Percentiles rank a stretch among this genome's conserved stretches.
These are phyloP conservation scores for Auanema freiburgensis DNA, from an alignment of 2,888 invertebrate species.

Conservation along the genomic window DNA sequence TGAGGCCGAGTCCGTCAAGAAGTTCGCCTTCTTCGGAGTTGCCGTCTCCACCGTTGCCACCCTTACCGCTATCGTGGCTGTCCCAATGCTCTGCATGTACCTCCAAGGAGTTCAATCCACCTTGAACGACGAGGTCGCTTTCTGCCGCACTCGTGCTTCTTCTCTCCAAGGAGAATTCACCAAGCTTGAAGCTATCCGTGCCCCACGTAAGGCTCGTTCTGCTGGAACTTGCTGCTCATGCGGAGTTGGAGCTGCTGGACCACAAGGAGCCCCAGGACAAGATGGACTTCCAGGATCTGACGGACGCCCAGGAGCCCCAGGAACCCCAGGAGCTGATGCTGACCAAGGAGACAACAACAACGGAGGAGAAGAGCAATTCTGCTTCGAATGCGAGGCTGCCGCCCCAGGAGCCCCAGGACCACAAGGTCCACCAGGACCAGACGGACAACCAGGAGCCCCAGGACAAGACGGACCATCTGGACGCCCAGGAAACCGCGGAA, in stretches of 20 bases:
- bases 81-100: constrained; percentile 48
- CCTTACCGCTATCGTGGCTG: constrained; percentile 45
- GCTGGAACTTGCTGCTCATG: constrained; percentile 41
- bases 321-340: constrained; percentile 45
- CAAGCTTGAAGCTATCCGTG: constrained; percentile 35
- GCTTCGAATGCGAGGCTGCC: constrained; percentile 48
- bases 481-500: constrained; percentile 35
- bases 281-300: too few relatives aligned
- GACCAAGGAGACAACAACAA: constrained; percentile 43
- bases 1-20: too few relatives aligned
- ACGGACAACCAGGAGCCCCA: constrained; percentile 46
- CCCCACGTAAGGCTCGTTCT: constrained; percentile 42
- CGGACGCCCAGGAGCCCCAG: too few relatives aligned
- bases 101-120: constrained; percentile 54
- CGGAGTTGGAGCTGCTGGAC: constrained; percentile 45
- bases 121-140: constrained; percentile 55
- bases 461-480: constrained; percentile 38
- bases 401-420: constrained; percentile 71
- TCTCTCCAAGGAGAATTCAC: constrained; percentile 47
- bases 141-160: constrained; percentile 46
- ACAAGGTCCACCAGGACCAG: constrained; percentile 71
- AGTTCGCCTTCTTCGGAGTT: constrained; percentile 44
- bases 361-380: constrained; percentile 45
- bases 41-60: constrained; percentile 44
- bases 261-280: too few relatives aligned